A percentile compares a stretch with the other conserved stretches of the same genome.
phyloP scores from a whole-genome alignment of 2,888 invertebrate species.

The Melanargia galathea region DNA sequence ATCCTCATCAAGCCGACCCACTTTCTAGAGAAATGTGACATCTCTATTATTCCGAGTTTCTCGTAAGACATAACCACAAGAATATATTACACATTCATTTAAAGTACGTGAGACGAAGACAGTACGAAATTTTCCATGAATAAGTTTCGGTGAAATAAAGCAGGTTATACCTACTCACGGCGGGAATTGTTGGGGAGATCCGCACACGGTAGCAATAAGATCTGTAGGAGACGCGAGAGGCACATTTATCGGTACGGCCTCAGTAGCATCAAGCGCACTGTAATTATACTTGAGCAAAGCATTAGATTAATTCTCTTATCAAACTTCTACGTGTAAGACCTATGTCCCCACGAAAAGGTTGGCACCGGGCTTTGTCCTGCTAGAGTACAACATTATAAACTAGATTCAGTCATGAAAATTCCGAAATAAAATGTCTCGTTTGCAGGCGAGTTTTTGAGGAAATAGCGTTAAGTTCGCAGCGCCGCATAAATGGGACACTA shows the following conservation, averaged over 20 bases:
- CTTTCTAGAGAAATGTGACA: conserved; percentile 66
- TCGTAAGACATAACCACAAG: conserved; percentile 39
- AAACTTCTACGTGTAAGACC: too few relatives aligned
- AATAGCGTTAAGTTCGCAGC: background rate
- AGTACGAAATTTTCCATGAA: conserved; percentile 5
- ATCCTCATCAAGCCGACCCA: conserved; percentile 55
- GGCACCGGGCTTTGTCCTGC: too few relatives aligned
- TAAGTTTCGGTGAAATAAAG: background rate
- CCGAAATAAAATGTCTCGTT: background rate
- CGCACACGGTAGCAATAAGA: background rate
- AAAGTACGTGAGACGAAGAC: conserved; percentile 5
- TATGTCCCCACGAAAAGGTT: too few relatives aligned
- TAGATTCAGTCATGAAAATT: background rate
- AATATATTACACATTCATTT: conserved; percentile 13
- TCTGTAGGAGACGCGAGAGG: background rate
- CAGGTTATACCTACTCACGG: background rate
- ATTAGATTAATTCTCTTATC: too few relatives aligned
- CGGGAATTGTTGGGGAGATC: background rate
- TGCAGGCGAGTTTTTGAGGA: conserved; percentile 8
- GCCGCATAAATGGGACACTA: conserved; percentile 2
- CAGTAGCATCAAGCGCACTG: background rate
- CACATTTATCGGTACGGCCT: too few relatives aligned
- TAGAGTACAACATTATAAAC: background rate
- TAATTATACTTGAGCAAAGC: background rate
- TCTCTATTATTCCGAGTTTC: conserved; percentile 48